These are phyloP conservation scores for Erpobdella octoculata DNA, from an alignment of 2,888 invertebrate species.

Conservation along the genomic window DNA sequence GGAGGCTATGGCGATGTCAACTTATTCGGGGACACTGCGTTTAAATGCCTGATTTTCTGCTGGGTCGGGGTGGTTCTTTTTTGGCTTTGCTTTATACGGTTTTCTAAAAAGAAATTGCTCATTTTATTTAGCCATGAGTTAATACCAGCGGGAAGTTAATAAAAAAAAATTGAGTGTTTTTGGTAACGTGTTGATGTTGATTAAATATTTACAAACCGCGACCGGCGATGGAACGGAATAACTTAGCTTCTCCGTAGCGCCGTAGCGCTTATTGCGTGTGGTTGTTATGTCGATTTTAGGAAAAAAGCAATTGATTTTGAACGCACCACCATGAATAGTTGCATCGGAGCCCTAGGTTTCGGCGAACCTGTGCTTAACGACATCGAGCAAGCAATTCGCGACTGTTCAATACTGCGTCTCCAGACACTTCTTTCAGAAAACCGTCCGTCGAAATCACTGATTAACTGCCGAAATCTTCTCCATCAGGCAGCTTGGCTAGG, in stretches of 20 bases:
- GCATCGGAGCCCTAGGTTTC: constrained; percentile 32
- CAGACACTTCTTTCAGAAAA: constrained; percentile 30
- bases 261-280: neutral
- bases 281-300: neutral
- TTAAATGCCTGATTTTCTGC: neutral
- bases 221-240: neutral
- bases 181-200: neutral
- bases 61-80: no score
- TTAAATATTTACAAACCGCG: constrained; percentile 3
- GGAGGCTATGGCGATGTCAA: neutral
- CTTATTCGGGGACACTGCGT: neutral
- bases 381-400: constrained; percentile 37
- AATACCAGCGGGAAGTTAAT: neutral
- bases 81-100: neutral
- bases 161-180: neutral
- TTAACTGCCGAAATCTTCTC: constrained; percentile 34
- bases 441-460: constrained; percentile 24
- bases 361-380: constrained; percentile 34
- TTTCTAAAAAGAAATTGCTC: neutral
- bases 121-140: neutral
- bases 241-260: neutral
- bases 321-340: constrained; percentile 34
- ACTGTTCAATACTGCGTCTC: constrained; percentile 33
- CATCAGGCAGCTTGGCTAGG: constrained; percentile 39
- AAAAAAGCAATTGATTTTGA: neutral